Evolutionary conservation across 2,797 vertebrate species (phyloP), one percentile per base, ranked within the genome.

Genomic region (Enteromius paludinosus): DNA sequence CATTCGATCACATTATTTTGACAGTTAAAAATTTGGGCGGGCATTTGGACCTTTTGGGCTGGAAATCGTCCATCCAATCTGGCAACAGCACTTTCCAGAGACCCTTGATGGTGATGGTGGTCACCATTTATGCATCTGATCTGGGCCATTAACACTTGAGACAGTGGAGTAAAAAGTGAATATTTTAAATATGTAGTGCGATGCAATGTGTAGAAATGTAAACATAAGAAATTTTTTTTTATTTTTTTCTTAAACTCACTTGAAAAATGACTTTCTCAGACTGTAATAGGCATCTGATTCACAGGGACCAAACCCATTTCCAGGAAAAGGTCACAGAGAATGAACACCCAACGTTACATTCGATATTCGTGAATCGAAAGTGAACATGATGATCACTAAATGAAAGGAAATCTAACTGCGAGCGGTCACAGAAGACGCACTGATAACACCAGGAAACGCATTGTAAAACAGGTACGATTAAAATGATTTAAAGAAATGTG

Each of bases 261-360:
- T 43, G 3, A 7, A 18, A 30, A 52, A 33, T 71, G 5, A 35
- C 70, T 28, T 35, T 54, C 5, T 54, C 47, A 52, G 54, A 54
- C 30, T 73, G 18, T 6, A 73, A 35, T 15, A 61, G 14, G 73
- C 35, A 76, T 15, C 5, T 45, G 35, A 62, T 76, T 76, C 59
- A 76, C 25, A 76, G 18, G 45, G 23, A 45, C 15, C 41, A 14
- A 61, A 28, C 59, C 25, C 12, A 61, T 61, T 61, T 61, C 59
- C 59, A 28, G 25, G 59, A 59, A 59, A 28, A 3, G 25, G 25
- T 1, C 25, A 2, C 56, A 6, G n/a, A 61, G 23, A 61, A 25
- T 11, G 12, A 61, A 12, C 54, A 25, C 4, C 8, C n/a, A n/a
- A n/a, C n/a, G n/a, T n/a, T n/a, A 10, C n/a, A 11, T 56, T 56